These are phyloP conservation scores for Xiphophorus couchianus DNA, from an alignment of 2,113 vertebrate genomes.

Conservation along the genomic window DNA sequence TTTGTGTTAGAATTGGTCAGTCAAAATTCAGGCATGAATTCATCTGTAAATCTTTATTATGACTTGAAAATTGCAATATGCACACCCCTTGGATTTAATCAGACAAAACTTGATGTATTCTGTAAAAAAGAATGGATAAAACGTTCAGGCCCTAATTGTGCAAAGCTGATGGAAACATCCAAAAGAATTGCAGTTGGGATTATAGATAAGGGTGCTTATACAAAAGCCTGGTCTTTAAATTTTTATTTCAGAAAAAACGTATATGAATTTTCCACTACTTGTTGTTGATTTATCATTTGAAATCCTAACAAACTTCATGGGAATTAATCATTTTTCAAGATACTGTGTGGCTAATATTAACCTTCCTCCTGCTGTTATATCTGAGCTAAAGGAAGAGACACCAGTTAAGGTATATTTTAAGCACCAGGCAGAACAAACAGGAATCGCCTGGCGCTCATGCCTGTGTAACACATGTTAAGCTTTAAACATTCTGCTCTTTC, in stretches of 20 bases:
- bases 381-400: slow-evolving; percentile 50
- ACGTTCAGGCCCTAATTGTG: background rate
- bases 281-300: background rate
- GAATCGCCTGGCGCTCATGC: slow-evolving; percentile 51
- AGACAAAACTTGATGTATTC: background rate
- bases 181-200: background rate
- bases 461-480: slow-evolving; percentile 24
- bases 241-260: background rate
- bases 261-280: background rate
- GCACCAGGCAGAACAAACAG: slow-evolving; percentile 65
- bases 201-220: background rate
- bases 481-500: slow-evolving; percentile 46
- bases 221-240: background rate
- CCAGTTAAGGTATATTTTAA: slow-evolving; percentile 49
- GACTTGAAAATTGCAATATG: background rate
- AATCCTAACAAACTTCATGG: too few relatives aligned
- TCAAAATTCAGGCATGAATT: background rate
- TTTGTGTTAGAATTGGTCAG: background rate
- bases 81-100: background rate
- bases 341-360: slow-evolving; percentile 20
- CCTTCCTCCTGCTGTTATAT: slow-evolving; percentile 29
- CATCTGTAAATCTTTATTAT: background rate
- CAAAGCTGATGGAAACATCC: background rate
- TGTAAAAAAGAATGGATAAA: background rate
- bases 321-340: background rate